These are phyloP conservation scores for Eristalis intricaria DNA, from an alignment of 2,888 invertebrate species.

Conservation along the genomic window DNA sequence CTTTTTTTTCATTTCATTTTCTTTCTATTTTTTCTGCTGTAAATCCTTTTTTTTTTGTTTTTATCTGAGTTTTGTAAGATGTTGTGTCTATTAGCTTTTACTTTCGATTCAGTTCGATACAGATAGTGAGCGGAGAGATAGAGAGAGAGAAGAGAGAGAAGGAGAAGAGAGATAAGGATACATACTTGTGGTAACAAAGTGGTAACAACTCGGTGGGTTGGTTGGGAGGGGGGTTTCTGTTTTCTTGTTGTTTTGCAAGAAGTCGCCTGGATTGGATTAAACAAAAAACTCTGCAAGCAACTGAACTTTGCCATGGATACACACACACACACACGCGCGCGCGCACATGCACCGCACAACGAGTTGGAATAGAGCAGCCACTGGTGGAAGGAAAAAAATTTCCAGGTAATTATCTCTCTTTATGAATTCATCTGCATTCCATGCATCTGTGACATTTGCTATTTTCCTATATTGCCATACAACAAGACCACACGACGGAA, in stretches of 20 bases:
- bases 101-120: not conserved
- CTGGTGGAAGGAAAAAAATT: not conserved
- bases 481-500: constrained; percentile 11
- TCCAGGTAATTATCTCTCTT: not conserved
- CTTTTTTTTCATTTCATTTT: not conserved
- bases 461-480: no score
- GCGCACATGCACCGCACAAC: not conserved
- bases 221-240: no score
- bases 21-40: not conserved
- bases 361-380: not conserved
- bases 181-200: not conserved
- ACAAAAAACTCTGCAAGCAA: not conserved
- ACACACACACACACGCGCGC: not conserved
- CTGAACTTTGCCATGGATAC: not conserved
- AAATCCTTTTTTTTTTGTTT: no score
- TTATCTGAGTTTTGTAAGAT: not conserved
- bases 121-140: not conserved
- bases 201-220: not conserved
- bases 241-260: constrained; percentile 1
- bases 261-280: not conserved
- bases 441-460: not conserved
- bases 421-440: not conserved
- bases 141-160: not conserved
- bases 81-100: not conserved
- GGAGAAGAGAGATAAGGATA: not conserved